Conservation (phyloP, 23 tunicate genomes). For the Oikopleura vanhoeffeni region DNA sequence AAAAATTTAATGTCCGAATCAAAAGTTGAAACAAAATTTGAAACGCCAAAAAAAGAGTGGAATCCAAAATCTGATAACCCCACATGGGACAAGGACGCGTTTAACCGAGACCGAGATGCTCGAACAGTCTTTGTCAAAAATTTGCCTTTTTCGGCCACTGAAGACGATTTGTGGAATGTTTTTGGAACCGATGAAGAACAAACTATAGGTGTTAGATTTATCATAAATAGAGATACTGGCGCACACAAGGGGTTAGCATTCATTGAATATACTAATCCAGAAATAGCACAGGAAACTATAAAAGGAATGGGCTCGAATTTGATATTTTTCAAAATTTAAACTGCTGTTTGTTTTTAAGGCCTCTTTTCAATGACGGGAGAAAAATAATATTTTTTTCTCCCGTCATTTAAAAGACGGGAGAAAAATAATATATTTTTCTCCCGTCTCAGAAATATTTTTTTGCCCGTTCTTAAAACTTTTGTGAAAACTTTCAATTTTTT, state of each 20-base stretch:
- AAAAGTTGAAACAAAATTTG: too few relatives aligned
- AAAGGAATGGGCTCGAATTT: too few relatives aligned
- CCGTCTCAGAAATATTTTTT: too few relatives aligned
- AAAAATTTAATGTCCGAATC: too few relatives aligned
- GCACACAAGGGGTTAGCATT: slow-evolving; percentile 3
- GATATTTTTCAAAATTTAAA: too few relatives aligned
- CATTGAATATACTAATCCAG: not conserved
- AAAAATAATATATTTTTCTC: too few relatives aligned
- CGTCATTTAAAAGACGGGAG: too few relatives aligned
- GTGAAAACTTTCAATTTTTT: too few relatives aligned
- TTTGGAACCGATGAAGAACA: not conserved
- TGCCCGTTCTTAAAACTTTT: too few relatives aligned
- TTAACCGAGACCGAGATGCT: not conserved
- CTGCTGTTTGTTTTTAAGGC: too few relatives aligned
- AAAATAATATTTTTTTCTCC: too few relatives aligned
- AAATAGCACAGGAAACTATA: not conserved
- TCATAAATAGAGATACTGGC: not conserved
- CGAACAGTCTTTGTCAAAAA: not conserved
- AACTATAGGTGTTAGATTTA: not conserved
- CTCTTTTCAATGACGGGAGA: too few relatives aligned
- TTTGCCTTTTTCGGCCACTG: not conserved
- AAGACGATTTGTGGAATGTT: not conserved
- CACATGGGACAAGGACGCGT: not conserved
- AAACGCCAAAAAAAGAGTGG: not conserved
- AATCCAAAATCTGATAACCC: not conserved